Percentiles rank a stretch among this genome's conserved stretches.
Evolutionary conservation across 2,797 vertebrate genomes (phyloP).

Genomic region (Karalla daura): DNA sequence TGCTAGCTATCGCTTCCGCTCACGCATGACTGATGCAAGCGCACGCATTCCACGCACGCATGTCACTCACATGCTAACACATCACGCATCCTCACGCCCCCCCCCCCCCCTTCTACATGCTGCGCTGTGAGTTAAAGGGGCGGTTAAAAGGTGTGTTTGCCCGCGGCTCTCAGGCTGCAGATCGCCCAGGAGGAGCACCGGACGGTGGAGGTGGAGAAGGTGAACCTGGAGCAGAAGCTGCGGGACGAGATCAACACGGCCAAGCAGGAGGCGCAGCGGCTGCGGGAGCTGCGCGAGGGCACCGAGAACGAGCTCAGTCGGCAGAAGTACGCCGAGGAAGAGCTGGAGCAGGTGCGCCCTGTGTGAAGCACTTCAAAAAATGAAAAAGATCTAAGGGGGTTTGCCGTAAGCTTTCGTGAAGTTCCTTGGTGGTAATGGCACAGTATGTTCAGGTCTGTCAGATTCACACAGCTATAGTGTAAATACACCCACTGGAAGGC

Average conservation of each 20-base stretch:
- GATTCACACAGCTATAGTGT: conserved; percentile 40
- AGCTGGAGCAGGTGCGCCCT: conserved; percentile 91
- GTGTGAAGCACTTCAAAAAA: neutral
- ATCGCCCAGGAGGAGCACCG: conserved; percentile 98
- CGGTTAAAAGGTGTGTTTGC: no score
- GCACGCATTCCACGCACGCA: conserved; percentile 18
- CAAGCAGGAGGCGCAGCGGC: conserved; percentile 95
- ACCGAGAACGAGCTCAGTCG: conserved; percentile 96
- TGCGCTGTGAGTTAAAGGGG: no score
- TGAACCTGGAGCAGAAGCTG: conserved; percentile 96
- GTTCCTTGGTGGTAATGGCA: conserved; percentile 26
- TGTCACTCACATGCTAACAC: conserved; percentile 7
- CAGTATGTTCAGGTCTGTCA: conserved; percentile 52
- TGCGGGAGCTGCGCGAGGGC: conserved; percentile 93
- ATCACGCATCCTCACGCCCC: conserved; percentile 3
- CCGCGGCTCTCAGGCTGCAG: conserved; percentile 85
- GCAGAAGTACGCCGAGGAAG: conserved; percentile 96
- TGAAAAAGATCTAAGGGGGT: neutral
- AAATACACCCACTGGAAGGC: conserved; percentile 62
- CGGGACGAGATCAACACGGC: conserved; percentile 96
- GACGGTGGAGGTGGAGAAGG: conserved; percentile 97
- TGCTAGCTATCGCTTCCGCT: conserved; percentile 71
- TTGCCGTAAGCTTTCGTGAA: neutral
- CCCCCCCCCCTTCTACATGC: no score
- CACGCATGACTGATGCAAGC: conserved; percentile 34